Evolutionary conservation across 2,113 vertebrate genomes (phyloP).

Genomic region (Megatriorchis doriae): DNA sequence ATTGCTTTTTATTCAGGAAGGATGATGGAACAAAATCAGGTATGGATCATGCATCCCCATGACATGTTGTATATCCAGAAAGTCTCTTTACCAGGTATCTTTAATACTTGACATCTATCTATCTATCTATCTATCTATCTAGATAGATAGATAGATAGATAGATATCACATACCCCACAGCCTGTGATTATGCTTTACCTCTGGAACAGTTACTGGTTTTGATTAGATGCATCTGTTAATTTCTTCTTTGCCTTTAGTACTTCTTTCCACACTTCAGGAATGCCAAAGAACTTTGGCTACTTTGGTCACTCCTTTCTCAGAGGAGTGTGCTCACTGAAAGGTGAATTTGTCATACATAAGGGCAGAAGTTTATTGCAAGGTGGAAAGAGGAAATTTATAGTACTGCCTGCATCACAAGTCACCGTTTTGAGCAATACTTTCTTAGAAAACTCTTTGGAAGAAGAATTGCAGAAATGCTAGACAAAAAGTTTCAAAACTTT

Average conservation of each 20-base stretch:
- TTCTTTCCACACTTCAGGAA: background rate
- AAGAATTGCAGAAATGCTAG: background rate
- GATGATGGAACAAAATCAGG: background rate
- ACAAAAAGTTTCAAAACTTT: background rate
- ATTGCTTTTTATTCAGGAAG: background rate
- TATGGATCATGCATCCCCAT: background rate
- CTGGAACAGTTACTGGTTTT: background rate
- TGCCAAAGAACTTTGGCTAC: background rate
- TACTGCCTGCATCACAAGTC: background rate
- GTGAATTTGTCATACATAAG: background rate
- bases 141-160: no score
- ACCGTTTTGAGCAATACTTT: background rate
- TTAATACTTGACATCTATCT: background rate
- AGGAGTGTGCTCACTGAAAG: background rate
- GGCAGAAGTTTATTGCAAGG: background rate
- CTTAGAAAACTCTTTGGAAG: background rate
- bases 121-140: background rate
- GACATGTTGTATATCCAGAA: background rate
- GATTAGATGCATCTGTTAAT: background rate
- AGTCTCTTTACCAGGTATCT: background rate
- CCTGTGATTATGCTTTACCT: background rate
- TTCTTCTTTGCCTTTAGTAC: background rate
- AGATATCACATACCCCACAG: background rate
- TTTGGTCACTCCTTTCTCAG: background rate
- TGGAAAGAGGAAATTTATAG: background rate